Conservation (phyloP, 2,797 vertebrate species). For the Lerista edwardsae region DNA sequence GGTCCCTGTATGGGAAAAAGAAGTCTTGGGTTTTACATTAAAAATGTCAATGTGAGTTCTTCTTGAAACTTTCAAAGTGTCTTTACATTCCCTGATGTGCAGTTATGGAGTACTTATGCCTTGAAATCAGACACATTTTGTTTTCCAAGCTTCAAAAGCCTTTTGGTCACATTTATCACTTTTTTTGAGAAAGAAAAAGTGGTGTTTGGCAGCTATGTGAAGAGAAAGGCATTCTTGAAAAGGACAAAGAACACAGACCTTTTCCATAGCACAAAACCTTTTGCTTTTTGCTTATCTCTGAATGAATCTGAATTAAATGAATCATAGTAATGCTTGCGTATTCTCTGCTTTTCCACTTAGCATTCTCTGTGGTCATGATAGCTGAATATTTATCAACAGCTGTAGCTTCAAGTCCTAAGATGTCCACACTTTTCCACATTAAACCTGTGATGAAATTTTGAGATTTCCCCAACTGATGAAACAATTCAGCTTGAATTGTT, state of each 20-base stretch:
- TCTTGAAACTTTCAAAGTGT: conserved; percentile 7
- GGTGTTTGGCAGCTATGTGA: conserved; percentile 35
- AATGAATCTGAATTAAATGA: no score
- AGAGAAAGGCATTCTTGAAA: conserved; percentile 33
- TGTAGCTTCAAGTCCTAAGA: conserved; percentile 43
- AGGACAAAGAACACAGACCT: conserved; percentile 22
- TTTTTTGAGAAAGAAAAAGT: conserved; percentile 8
- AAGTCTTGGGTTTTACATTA: conserved; percentile 58
- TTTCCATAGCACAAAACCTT: conserved; percentile 10
- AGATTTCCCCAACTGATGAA: no score
- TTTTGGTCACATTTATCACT: conserved; percentile 52
- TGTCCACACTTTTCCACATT: no score
- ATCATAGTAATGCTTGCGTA: conserved; percentile 20
- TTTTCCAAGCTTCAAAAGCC: conserved; percentile 55
- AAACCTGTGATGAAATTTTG: no score
- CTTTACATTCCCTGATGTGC: conserved; percentile 1
- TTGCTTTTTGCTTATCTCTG: conserved; percentile 16
- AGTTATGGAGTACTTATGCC: conserved; percentile 23
- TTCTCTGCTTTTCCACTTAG: background rate
- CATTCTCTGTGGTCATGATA: background rate
- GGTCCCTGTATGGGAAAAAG: conserved; percentile 27
- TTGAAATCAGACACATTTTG: conserved; percentile 56
- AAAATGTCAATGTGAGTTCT: conserved; percentile 1
- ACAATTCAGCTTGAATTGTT: no score
- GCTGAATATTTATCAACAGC: conserved; percentile 19